A percentile compares a stretch with the other conserved stretches of the same genome.
Evolutionary conservation across 1,140 invertebrate species (phyloP).

Genomic region (Bombus impatiens): DNA sequence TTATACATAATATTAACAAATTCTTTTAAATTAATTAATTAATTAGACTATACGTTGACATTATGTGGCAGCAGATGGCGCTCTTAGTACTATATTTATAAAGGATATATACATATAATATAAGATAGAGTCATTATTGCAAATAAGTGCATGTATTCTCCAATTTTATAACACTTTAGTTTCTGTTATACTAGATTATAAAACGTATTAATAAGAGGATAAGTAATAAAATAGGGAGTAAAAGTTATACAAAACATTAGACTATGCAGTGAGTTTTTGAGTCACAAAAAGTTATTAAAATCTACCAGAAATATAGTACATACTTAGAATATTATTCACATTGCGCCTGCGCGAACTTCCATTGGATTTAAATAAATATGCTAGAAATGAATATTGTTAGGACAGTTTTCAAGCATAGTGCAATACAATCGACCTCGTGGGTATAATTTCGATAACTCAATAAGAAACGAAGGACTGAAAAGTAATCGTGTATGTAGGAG

Average conservation of each 20-base stretch:
- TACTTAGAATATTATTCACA: not conserved
- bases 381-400: not conserved
- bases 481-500: conserved; percentile 51
- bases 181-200: not conserved
- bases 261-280: not conserved
- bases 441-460: conserved; percentile 64
- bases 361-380: not conserved
- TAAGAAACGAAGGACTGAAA: conserved; percentile 57
- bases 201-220: no score
- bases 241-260: no score
- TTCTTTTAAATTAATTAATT: not conserved
- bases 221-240: no score
- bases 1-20: not conserved
- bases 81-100: not conserved
- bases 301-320: not conserved
- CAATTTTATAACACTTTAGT: not conserved
- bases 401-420: not conserved
- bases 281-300: not conserved
- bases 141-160: not conserved
- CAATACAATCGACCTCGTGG: conserved; percentile 51
- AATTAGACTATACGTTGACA: no score
- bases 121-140: not conserved
- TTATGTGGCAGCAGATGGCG: not conserved
- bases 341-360: not conserved
- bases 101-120: not conserved